Evolutionary conservation across 2,113 vertebrate genomes (phyloP), one percentile per base, ranked within the genome.

Genomic region (Oreotrochilus melanogaster): DNA sequence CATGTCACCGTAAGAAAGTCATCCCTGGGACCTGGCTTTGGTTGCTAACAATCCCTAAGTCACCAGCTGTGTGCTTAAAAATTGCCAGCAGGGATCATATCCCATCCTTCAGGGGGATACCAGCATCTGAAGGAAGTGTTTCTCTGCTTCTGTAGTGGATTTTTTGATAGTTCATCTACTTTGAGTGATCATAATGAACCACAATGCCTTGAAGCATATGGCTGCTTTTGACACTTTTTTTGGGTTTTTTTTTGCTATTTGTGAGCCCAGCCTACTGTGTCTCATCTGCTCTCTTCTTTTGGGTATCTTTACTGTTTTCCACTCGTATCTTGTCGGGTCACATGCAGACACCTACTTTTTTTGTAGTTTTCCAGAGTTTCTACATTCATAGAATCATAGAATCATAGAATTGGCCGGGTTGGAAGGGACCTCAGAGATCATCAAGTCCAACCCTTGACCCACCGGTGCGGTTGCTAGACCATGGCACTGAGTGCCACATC

Each of bases 301-400:
- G 86, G 70, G 37, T 66, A 45, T 78, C 43, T 80, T 72, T 79
- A 35, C 84, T 88, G 95, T 84, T 86, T 91, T 72, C 92, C 39
- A 48, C 51, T 83, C 7, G 0, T 58, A 12, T 95, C 91, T 85
- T 88, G 71, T 96, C 96, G 54, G 72, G 70, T 97, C 92, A 64
- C 86, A 43, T 92, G 87, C 96, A 96, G 88, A 97, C 94, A 96
- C 95, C 95, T 98, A 73, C 25, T 92, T 79, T 84, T 91, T 86
- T 91, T 88, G 22, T 64, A 35, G 61, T 94, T 97, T 96, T 86
- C 72, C 61, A 67, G 89, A 61, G 48, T 73, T 95, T 80, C 79
- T 80, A 42, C 17, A 0, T 94, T 91, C n/a, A n/a, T n/a, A n/a
- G n/a, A n/a, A n/a, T n/a, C n/a, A n/a, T n/a, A n/a, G n/a, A n/a